These are phyloP conservation scores for Philereme transversata DNA, from an alignment of 2,888 invertebrate genomes.

Conservation along the genomic window DNA sequence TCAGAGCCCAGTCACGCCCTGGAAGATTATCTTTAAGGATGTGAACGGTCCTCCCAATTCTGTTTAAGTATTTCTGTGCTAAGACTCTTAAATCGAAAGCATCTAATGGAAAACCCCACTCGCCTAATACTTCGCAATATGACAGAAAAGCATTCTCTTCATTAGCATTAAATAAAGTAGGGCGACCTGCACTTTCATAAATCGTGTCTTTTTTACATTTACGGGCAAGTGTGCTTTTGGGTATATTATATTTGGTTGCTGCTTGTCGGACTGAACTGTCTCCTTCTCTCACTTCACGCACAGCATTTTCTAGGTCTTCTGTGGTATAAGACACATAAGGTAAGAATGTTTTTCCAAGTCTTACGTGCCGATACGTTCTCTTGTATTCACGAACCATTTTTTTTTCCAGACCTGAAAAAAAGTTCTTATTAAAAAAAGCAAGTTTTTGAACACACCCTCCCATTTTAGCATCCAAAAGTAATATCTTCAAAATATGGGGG, in stretches of 20 bases:
- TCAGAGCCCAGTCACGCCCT: slow-evolving; percentile 33
- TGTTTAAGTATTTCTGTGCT: slow-evolving; percentile 34
- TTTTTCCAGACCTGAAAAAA: slow-evolving; percentile 5
- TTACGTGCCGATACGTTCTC: slow-evolving; percentile 14
- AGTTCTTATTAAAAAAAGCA: neutral
- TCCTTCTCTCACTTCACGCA: slow-evolving; percentile 11
- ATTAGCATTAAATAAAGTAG: too few relatives aligned
- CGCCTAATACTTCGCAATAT: too few relatives aligned
- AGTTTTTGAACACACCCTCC: slow-evolving; percentile 9
- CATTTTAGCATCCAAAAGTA: slow-evolving; percentile 10
- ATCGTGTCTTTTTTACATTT: too few relatives aligned
- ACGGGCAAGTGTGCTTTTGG: too few relatives aligned
- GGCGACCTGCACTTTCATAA: too few relatives aligned
- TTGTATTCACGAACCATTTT: slow-evolving; percentile 10
- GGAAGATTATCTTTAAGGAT: slow-evolving; percentile 33
- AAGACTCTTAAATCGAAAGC: neutral
- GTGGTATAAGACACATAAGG: slow-evolving; percentile 10
- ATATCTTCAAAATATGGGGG: slow-evolving; percentile 13
- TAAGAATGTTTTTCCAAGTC: slow-evolving; percentile 11
- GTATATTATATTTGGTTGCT: slow-evolving; percentile 1
- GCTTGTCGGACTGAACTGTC: slow-evolving; percentile 9
- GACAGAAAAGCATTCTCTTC: too few relatives aligned
- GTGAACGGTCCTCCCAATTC: slow-evolving; percentile 30
- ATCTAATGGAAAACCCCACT: too few relatives aligned
- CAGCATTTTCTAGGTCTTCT: slow-evolving; percentile 10